Evolutionary conservation across 2,113 vertebrate species (phyloP), one percentile per base, ranked within the genome.

Genomic region (Ceuthmochares aereus): DNA sequence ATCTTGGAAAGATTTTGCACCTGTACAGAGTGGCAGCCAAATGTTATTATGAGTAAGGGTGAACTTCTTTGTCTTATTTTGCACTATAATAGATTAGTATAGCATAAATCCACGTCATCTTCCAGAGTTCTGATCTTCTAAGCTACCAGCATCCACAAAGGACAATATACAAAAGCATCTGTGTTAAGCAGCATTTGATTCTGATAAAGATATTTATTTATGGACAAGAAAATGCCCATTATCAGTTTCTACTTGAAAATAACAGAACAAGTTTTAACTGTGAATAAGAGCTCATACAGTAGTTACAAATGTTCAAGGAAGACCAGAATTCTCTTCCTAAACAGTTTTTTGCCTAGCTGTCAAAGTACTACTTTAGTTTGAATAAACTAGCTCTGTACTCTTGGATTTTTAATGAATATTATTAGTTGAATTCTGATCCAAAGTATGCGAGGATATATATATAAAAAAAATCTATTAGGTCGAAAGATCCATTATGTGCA

Each of bases 201-300:
- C 15, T 34, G 54, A 49, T 89, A 84, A 93, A 81, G 29, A 83
- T 37, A 93, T 45, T 77, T 91, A 79, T 87, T 85, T 83, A 30
- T 74, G 95, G 66, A 54, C 66, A 95, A 79, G 77, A 87, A 91
- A 89, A 89, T 54, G 6, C 21, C 51, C 20, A 51, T 91, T 96
- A 58, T 91, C 40, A 37, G 16, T 36, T 91, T 54, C 49, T 87
- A 8, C 52, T 79, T 49, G 25, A 84, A 87, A 95, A 92, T 67
- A 80, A 54, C 42, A 87, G 14, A 49, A 43, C 7, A 80, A 87
- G 23, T 17, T 56, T 84, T 14, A 91, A 72, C 52, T 43, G 43
- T 30, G 91, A 45, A n/a, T 56, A 40, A 75, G 26, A 94, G 30
- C 49, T 91, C 60, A 45, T 45, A 17, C 3, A 64, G 30, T 25